Base-by-base conservation (phyloP, 1,140 invertebrate genomes). In the Papilio glaucus region DNA sequence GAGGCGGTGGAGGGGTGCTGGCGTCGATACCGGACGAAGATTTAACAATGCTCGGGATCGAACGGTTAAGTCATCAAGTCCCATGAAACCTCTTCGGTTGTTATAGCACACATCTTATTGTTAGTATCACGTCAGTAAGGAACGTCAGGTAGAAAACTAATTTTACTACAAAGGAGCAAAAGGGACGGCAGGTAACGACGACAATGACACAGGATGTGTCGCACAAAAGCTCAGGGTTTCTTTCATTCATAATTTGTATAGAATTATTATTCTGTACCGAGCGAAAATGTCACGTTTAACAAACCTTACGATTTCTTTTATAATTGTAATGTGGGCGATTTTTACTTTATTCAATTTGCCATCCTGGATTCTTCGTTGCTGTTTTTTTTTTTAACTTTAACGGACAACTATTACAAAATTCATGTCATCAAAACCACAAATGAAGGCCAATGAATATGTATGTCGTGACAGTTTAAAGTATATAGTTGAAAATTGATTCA, bases 151-250 rank as follows among this genome's bases (percentile, higher is more conserved):
- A 90, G 81, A 82, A 62, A 77, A 81, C 81, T 85, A 88, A 89
- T 87, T 88, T 85, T 69, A 87, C 80, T 87, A 87, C 86, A 83
- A 79, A 79, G 80, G 65, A 76, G 77, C 75, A 71, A 82, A 82
- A 74, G 72, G 75, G 74, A 76, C 79, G 71, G 77, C 87, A 89
- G 83, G 83, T 86, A 85, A 81, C 73, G 77, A 72, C 74, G 79
- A 84, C 79, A 85, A 85, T 85, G 76, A 81, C 74, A 87, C 88
- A 91, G 89, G 88, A 90, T 90, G 85, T 87, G 76, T 78, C 77
- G 75, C 76, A 82, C 82, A 78, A 63, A 15, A 63, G 69, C 67
- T 77, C 76, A 76, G 76, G 83, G 83, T 63, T 73, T 76, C 76
- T 81, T 85, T 87, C 86, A 91, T 91, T 91, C 89, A 91, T 84